Evolutionary conservation across 2,888 invertebrate species (phyloP), one percentile per base, ranked within the genome.

Genomic region (Nineta flava): DNA sequence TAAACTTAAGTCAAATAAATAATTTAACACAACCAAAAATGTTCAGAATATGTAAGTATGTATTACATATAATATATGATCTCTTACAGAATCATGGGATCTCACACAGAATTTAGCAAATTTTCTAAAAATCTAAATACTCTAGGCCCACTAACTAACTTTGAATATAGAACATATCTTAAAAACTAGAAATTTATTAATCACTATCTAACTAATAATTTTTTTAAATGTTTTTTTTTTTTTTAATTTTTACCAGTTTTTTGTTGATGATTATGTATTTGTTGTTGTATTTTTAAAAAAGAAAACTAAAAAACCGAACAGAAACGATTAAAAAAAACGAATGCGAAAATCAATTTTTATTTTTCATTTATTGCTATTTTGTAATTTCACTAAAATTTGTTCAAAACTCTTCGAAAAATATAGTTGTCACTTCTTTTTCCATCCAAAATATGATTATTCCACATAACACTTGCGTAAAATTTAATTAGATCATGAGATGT

Each of bases 61-160:
- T 4, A n/a, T n/a, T n/a, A n/a, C n/a, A n/a, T n/a, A n/a, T n/a
- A 40, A 40, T 40, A 38, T 7, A 35, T 26, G 26, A 26, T 26
- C n/a, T 26, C 26, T n/a, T n/a, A n/a, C n/a, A 26, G 26, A 26
- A 26, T n/a, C n/a, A n/a, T n/a, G 26, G 40, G 41, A 41, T 31
- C 40, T 38, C n/a, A 21, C 40, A 17, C 40, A 48, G 26, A 19
- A 38, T n/a, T n/a, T 15, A 38, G 38, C 38, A 38, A 38, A 38
- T 26, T 38, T 38, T 38, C 38, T 38, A 38, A 38, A 12, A 38
- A 38, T 38, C 38, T 49, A 45, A 61, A 63, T 62, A 62, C 62
- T 62, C 63, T 62, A 65, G 63, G 63, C 63, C 63, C 62, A 62
- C 63, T 63, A 64, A 62, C 35, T 49, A 48, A 12, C 7, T 26